These are phyloP conservation scores for Drosophila bocki DNA, from an alignment of 1,140 invertebrate species.

Conservation along the genomic window DNA sequence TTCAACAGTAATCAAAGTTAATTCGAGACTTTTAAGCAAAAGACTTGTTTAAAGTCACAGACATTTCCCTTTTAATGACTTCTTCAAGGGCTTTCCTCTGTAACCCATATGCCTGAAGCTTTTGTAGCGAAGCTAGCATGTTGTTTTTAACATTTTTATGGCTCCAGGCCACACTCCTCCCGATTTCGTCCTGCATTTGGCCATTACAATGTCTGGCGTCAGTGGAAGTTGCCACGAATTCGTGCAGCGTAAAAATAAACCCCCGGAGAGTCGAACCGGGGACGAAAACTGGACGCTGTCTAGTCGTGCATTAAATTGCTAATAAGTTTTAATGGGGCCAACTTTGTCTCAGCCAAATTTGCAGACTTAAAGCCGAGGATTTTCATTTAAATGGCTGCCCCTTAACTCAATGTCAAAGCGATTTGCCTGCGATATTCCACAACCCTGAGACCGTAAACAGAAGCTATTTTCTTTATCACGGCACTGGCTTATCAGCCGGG, in stretches of 20 bases:
- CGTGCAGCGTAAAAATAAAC: constrained; percentile 33
- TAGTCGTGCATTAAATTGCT: constrained; percentile 83
- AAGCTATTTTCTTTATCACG: constrained; percentile 45
- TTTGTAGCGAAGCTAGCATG: constrained; percentile 50
- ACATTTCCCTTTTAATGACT: constrained; percentile 10
- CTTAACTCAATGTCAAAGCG: constrained; percentile 60
- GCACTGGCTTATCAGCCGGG: constrained; percentile 66
- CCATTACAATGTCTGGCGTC: constrained; percentile 71
- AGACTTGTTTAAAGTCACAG: not conserved
- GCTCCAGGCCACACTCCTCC: constrained; percentile 1
- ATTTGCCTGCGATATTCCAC: constrained; percentile 30
- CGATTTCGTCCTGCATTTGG: constrained; percentile 17
- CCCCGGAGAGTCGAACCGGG: constrained; percentile 1
- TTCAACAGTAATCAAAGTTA: not conserved
- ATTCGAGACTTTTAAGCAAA: not conserved
- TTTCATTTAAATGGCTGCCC: constrained; percentile 23
- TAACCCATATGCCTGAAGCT: constrained; percentile 27
- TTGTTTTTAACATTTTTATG: constrained; percentile 73
- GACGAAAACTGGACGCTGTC: constrained; percentile 41
- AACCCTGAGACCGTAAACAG: constrained; percentile 39
- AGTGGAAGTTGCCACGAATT: constrained; percentile 61
- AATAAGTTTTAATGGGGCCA: constrained; percentile 78
- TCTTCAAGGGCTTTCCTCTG: constrained; percentile 4
- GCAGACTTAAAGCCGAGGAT: constrained; percentile 24
- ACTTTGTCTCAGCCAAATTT: constrained; percentile 58